Base-by-base conservation (phyloP, 2,888 invertebrate genomes). In the Drosophila neutralis region DNA sequence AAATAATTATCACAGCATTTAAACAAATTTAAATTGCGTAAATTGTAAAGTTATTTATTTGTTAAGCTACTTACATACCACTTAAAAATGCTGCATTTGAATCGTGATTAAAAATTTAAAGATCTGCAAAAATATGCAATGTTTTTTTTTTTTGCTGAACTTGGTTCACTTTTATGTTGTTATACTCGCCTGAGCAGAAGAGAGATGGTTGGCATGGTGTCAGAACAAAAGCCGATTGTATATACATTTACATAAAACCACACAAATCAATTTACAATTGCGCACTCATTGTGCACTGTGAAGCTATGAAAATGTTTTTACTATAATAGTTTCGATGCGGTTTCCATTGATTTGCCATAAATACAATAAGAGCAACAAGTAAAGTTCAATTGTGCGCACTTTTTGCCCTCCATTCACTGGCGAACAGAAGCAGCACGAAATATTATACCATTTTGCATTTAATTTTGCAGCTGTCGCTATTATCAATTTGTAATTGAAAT, bases 201-300 rank as follows among this genome's bases (percentile, higher is more conserved):
- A 27, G 36, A 11, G 15, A 4, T 45, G 45, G 7, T 11, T 6
- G n/a, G 13, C 8, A 11, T 42, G 21, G 21, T 42, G 42, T 21
- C n/a, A 45, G 68, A 27, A 57, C 31, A 64, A 64, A 58, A 58
- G 51, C 21, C 13, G 49, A 51, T 49, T 48, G 35, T 36, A 49
- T 10, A 49, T 24, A 31, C 21, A 42, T 59, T 60, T 60, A 36
- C 36, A 64, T 68, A 54, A 72, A 86, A 86, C 90, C 90, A 67
- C 89, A 86, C 83, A 88, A 85, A 90, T 85, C 83, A 90, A 90
- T 88, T 86, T 77, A 70, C 83, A 76, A 87, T 76, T 73, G 70
- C 59, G 69, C 49, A n/a, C 61, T 72, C 69, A 84, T 70, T 88
- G 88, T 78, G 60, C 58, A 70, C 49, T 68, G 69, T 67, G 57